Conservation (phyloP, 2,113 vertebrate species). For the Phrynosoma platyrhinos region DNA sequence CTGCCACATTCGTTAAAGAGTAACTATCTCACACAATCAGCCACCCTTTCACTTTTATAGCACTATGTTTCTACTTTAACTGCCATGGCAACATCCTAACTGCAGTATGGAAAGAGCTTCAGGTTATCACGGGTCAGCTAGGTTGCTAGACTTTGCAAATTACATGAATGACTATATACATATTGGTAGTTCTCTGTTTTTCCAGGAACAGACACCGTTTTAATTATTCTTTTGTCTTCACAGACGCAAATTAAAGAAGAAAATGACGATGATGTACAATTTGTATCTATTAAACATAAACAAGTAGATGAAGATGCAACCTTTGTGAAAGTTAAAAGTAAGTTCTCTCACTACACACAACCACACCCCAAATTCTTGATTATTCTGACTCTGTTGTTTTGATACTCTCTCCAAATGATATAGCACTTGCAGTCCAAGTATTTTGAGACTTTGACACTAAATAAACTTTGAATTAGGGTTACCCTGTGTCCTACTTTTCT, state of each 20-base stretch:
- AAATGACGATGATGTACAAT: conserved; percentile 45
- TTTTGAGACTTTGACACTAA: background rate
- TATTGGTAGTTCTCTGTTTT: background rate
- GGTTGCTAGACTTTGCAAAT: background rate
- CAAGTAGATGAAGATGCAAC: conserved; percentile 51
- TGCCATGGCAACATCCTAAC: background rate
- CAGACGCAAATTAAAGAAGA: conserved; percentile 69
- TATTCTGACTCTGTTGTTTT: background rate
- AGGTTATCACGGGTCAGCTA: background rate
- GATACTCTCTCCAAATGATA: background rate
- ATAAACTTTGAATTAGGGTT: too few relatives aligned
- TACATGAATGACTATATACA: background rate
- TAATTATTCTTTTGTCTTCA: conserved; percentile 40
- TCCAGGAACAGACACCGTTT: background rate
- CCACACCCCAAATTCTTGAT: too few relatives aligned
- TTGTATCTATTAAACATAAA: conserved; percentile 57
- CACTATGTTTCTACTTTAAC: background rate
- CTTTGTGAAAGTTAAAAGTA: conserved; percentile 74
- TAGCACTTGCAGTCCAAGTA: background rate
- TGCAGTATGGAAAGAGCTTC: too few relatives aligned
- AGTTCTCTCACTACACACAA: conserved; percentile 51
- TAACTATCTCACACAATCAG: background rate
- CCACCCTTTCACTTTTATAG: background rate
- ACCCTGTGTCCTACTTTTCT: too few relatives aligned
- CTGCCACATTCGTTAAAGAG: background rate